phyloP scores from a whole-genome alignment of 2,113 vertebrate genomes.

The Boleophthalmus pectinirostris region DNA sequence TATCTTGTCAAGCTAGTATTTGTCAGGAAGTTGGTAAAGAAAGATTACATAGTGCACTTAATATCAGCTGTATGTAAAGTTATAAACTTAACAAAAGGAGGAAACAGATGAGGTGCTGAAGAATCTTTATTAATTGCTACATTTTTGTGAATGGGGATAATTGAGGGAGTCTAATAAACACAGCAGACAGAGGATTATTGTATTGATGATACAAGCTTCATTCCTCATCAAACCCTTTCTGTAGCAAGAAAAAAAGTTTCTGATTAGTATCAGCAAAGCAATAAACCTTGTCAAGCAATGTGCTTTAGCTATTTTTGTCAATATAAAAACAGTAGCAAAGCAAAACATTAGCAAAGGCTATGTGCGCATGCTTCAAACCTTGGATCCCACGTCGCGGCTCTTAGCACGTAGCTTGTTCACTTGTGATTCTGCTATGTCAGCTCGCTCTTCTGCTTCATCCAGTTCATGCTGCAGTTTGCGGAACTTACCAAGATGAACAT shows the following conservation, averaged over 20 bases:
- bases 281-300: background rate
- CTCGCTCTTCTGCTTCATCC: constrained; percentile 78
- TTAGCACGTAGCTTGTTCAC: constrained; percentile 80
- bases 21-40: background rate
- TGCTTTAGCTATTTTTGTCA: background rate
- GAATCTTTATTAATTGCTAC: constrained; percentile 69
- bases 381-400: constrained; percentile 73
- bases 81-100: constrained; percentile 8
- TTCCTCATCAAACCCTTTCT: constrained; percentile 82
- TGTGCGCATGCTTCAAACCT: constrained; percentile 63
- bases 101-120: constrained; percentile 37
- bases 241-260: constrained; percentile 48
- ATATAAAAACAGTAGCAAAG: constrained; percentile 18
- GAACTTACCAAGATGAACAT: constrained; percentile 75
- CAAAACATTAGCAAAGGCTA: constrained; percentile 23
- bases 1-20: background rate
- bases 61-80: background rate
- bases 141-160: constrained; percentile 44
- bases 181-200: constrained; percentile 42
- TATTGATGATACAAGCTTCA: constrained; percentile 66
- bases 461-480: constrained; percentile 81
- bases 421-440: constrained; percentile 79
- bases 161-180: constrained; percentile 45
- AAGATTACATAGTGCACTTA: too few relatives aligned
- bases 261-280: constrained; percentile 45